These are phyloP conservation scores for Calidris pugnax DNA, from an alignment of 2,113 vertebrate species.

Conservation along the genomic window DNA sequence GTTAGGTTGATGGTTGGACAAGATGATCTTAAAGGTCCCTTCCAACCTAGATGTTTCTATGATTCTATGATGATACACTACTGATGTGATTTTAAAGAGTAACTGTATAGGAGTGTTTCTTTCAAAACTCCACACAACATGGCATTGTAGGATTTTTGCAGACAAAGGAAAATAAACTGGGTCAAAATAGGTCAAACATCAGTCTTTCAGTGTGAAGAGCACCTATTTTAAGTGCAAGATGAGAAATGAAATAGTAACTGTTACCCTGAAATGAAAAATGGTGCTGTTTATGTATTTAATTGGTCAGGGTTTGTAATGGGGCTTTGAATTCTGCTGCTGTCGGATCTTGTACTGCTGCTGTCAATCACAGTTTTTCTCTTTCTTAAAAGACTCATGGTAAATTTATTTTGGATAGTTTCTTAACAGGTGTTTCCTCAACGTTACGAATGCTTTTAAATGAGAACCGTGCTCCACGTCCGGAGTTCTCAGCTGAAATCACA, in stretches of 20 bases:
- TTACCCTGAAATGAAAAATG: conserved; percentile 2
- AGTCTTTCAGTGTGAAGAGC: background rate
- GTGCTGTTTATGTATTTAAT: conserved; percentile 44
- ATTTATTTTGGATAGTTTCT: conserved; percentile 64
- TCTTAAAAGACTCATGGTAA: background rate
- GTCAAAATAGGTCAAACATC: background rate
- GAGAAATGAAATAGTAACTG: conserved; percentile 19
- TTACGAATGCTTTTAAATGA: conserved; percentile 26
- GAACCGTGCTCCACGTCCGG: background rate
- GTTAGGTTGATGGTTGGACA: too few relatives aligned
- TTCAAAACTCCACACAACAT: background rate
- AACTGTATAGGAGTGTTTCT: background rate
- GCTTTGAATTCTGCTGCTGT: conserved; percentile 35
- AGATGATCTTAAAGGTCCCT: too few relatives aligned
- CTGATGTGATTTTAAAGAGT: background rate
- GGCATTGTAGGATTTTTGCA: background rate
- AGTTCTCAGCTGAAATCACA: conserved; percentile 68
- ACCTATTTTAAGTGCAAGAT: conserved; percentile 25
- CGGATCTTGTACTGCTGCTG: background rate
- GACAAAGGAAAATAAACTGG: background rate
- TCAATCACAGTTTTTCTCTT: background rate
- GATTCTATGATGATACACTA: background rate
- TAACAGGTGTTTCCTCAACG: conserved; percentile 75
- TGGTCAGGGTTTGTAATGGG: background rate
- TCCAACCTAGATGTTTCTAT: too few relatives aligned